These are phyloP conservation scores for human (Homo sapiens) DNA, from an alignment of 2,113 vertebrate species.

Conservation along the genomic window GRCh38 chr9:69794001-69794500, in stretches of 20 bases:
- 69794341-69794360: neutral
- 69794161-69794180: neutral
- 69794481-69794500: conserved; percentile 36
- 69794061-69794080: neutral
- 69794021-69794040: neutral
- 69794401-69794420: neutral
- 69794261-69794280: neutral
- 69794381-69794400: conserved; percentile 18
- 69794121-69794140: neutral
- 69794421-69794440: neutral
- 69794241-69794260: neutral
- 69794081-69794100: neutral
- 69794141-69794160: neutral
- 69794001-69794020: conserved; percentile 21
- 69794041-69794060: neutral
- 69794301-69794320: conserved; percentile 23
- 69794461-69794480: conserved; percentile 11
- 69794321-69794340: neutral
- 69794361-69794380: conserved; percentile 14
- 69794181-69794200: conserved; percentile 2
- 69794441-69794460: conserved; percentile 17
- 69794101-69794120: neutral
- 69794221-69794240: neutral
- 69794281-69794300: neutral
- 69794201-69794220: neutral